phyloP scores from a whole-genome alignment of 2,113 vertebrate genomes.

The Chaetorhynchus papuensis region DNA sequence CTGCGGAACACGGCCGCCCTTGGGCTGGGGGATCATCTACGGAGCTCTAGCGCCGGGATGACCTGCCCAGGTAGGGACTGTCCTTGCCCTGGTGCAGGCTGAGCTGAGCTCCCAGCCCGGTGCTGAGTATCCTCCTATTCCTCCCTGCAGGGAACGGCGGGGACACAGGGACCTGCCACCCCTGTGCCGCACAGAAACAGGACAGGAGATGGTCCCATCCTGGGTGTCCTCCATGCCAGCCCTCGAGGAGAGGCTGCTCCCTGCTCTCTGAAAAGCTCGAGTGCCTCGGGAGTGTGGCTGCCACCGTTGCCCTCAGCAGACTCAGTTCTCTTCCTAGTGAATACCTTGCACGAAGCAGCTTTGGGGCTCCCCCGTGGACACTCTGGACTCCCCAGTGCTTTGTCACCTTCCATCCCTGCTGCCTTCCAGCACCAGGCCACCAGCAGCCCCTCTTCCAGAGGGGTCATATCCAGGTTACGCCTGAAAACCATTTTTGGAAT shows the following conservation, averaged over 20 bases:
- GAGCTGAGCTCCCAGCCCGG: not conserved
- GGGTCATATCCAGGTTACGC: not conserved
- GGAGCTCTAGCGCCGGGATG: constrained; percentile 58
- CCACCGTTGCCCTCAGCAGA: not conserved
- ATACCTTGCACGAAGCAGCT: not conserved
- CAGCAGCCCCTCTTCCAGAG: not conserved
- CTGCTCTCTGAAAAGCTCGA: not conserved
- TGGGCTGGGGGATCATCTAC: not conserved
- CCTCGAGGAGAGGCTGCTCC: not conserved
- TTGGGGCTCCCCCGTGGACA: not conserved
- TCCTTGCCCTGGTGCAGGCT: not conserved
- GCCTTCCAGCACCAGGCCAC: not conserved
- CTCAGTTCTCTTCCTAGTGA: not conserved
- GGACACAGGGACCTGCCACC: not conserved
- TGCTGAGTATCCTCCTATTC: not conserved
- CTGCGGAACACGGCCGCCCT: not conserved
- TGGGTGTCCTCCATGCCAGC: not conserved
- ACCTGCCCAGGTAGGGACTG: not conserved
- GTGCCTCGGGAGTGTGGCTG: not conserved
- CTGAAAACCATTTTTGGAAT: not conserved
- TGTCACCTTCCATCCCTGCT: rapidly evolving
- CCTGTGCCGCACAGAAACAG: not conserved
- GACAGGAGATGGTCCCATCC: not conserved
- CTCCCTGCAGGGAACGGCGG: not conserved
- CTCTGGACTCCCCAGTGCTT: not conserved